Percentiles rank a stretch among this genome's conserved stretches.
These are phyloP conservation scores for Rhagoletis pomonella DNA, from an alignment of 1,140 invertebrate genomes.

Conservation along the genomic window DNA sequence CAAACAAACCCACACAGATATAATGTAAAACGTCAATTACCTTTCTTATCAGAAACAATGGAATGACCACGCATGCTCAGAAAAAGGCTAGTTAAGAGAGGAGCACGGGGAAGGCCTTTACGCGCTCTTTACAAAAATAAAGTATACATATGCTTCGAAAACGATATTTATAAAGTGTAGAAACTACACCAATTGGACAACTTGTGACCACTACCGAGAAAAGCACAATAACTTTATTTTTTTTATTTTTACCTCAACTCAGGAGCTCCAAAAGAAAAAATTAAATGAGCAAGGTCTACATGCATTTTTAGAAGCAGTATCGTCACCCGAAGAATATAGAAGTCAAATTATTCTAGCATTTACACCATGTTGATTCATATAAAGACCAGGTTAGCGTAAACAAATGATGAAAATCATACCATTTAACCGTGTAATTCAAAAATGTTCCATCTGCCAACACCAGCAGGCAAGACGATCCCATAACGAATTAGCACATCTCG, in stretches of 20 bases:
- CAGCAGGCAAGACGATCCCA: background rate
- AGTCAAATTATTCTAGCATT: too few species aligned
- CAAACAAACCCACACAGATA: background rate
- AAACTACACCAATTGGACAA: too few species aligned
- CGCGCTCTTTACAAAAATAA: slow-evolving; percentile 22
- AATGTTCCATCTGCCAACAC: background rate
- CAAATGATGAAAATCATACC: background rate
- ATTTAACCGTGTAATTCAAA: background rate
- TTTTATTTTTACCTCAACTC: too few species aligned
- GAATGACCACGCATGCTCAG: slow-evolving; percentile 48
- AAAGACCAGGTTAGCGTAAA: slow-evolving; percentile 3
- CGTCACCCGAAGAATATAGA: too few species aligned
- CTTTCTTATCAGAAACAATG: background rate
- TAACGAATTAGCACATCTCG: slow-evolving; percentile 24
- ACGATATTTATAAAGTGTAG: too few species aligned
- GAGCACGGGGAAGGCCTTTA: slow-evolving; percentile 33
- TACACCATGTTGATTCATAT: background rate
- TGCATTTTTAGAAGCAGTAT: too few species aligned
- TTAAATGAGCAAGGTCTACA: too few species aligned
- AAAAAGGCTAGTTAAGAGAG: slow-evolving; percentile 33
- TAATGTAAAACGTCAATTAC: background rate
- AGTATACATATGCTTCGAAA: slow-evolving; percentile 25
- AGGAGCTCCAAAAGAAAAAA: too few species aligned
- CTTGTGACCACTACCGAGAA: too few species aligned
- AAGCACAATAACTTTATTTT: too few species aligned